Evolutionary conservation across 1,140 invertebrate genomes (phyloP).

Genomic region (Zeugodacus cucurbitae): DNA sequence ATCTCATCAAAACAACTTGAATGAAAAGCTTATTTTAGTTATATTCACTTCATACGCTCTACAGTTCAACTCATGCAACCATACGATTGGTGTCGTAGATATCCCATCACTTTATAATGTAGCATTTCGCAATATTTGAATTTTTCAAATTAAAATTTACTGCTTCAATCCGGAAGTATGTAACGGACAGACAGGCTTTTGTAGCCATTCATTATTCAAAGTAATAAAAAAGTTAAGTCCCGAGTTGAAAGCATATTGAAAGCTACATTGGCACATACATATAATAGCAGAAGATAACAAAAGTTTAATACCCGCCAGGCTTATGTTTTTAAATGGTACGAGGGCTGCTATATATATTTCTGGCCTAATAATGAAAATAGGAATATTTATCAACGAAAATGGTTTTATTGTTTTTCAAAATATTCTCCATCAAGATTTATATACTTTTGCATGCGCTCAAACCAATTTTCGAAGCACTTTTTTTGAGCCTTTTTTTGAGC

Average conservation of each 20-base stretch:
- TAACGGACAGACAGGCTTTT: neutral
- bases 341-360: too few relatives aligned
- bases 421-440: too few relatives aligned
- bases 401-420: too few relatives aligned
- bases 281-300: neutral
- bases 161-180: neutral
- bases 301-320: neutral
- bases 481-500: too few relatives aligned
- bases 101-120: neutral
- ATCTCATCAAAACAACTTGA: neutral
- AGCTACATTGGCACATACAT: neutral
- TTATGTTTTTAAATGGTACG: neutral
- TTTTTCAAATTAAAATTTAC: conserved; percentile 27
- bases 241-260: neutral
- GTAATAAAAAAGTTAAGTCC: neutral
- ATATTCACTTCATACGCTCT: neutral
- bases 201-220: neutral
- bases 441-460: too few relatives aligned
- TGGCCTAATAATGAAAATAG: too few relatives aligned
- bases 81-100: neutral
- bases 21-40: neutral
- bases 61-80: neutral
- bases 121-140: neutral
- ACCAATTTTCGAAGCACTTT: too few relatives aligned
- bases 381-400: too few relatives aligned